These are phyloP conservation scores for Triplophysa siluroides DNA, from an alignment of 2,113 vertebrate species.

Conservation along the genomic window DNA sequence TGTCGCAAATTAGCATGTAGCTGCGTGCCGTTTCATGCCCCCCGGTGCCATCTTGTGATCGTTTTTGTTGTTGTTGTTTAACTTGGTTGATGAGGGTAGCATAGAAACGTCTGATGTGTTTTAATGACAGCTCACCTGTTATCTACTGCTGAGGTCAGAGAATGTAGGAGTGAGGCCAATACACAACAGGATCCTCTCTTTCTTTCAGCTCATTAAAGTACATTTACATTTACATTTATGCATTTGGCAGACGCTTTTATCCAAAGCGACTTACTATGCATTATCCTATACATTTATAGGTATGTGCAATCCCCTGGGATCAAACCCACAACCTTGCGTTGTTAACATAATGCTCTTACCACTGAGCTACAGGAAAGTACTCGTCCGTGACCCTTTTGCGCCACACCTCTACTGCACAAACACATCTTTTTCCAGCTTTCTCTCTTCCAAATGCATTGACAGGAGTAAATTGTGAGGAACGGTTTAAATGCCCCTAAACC, in stretches of 20 bases:
- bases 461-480: slow-evolving; percentile 45
- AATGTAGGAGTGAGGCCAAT: slow-evolving; percentile 62
- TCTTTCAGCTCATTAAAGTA: slow-evolving; percentile 68
- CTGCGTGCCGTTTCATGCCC: neutral
- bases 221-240: too few species aligned
- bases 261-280: too few species aligned
- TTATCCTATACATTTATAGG: too few species aligned
- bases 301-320: too few species aligned
- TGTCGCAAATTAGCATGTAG: slow-evolving; percentile 2
- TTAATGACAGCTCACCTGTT: slow-evolving; percentile 37
- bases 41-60: neutral
- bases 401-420: slow-evolving; percentile 47
- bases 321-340: too few species aligned
- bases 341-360: too few species aligned
- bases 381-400: slow-evolving; percentile 61
- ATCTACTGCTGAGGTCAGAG: slow-evolving; percentile 46
- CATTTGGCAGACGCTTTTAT: too few species aligned
- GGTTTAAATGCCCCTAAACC: slow-evolving; percentile 25
- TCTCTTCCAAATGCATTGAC: slow-evolving; percentile 17
- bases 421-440: slow-evolving; percentile 26
- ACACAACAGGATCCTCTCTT: slow-evolving; percentile 58
- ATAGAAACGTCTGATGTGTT: slow-evolving; percentile 11
- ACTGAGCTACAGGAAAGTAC: too few species aligned
- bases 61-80: neutral
- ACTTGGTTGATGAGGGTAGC: neutral